A percentile compares a stretch with the other conserved stretches of the same genome.
Evolutionary conservation across 2,797 vertebrate genomes (phyloP).

Genomic region (Syncerus caffer): DNA sequence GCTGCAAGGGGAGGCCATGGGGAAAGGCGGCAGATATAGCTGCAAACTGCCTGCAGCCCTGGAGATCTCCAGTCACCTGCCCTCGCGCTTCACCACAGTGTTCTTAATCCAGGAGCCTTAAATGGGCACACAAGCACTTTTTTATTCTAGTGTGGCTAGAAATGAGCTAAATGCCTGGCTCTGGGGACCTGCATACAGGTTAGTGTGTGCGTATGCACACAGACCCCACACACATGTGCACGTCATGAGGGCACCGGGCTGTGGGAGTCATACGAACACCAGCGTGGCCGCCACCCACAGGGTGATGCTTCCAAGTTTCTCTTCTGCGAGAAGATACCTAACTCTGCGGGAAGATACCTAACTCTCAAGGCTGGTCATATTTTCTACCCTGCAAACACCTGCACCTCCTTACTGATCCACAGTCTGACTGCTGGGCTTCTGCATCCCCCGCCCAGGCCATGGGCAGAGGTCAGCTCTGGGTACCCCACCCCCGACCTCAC

Average conservation of each 20-base stretch:
- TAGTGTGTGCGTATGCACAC: background rate
- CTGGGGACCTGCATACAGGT: background rate
- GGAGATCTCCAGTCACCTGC: background rate
- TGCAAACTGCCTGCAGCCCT: background rate
- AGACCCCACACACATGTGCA: no score
- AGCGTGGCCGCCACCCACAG: background rate
- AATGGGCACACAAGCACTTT: background rate
- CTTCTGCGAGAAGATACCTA: background rate
- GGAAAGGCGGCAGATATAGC: background rate
- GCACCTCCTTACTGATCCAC: background rate
- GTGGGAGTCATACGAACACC: background rate
- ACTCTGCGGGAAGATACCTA: background rate
- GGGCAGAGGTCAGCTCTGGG: background rate
- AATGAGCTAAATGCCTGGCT: background rate
- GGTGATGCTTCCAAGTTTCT: background rate
- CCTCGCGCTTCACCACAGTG: rapidly evolving
- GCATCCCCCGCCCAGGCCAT: background rate
- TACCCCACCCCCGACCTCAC: rapidly evolving
- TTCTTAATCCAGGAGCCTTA: background rate
- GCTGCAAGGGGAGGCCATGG: background rate
- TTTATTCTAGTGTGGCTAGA: background rate
- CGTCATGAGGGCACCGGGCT: background rate
- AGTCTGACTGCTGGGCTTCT: background rate
- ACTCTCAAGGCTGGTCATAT: background rate
- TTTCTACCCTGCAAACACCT: background rate